Percentiles rank a stretch among this genome's conserved stretches.
Conservation (phyloP, 2,888 invertebrate species). For the Caenorhabditis panamensis region DNA sequence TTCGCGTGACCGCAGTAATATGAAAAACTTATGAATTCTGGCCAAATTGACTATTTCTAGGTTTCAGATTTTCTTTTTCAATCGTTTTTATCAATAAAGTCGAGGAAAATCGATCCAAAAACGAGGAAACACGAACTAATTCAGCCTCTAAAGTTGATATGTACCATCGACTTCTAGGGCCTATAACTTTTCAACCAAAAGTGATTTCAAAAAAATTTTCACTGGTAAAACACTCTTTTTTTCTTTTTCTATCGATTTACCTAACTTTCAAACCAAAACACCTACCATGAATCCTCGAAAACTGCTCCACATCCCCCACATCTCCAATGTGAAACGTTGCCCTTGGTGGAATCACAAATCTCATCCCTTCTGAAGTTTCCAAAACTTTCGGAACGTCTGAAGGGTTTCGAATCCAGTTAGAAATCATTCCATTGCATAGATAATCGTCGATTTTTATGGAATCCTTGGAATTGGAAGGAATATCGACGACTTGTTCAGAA, state of each 20-base stretch:
- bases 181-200: too few relatives aligned
- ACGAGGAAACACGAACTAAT: too few relatives aligned
- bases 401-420: slow-evolving; percentile 34
- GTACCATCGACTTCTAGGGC: too few relatives aligned
- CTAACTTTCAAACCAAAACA: background rate
- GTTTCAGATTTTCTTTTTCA: too few relatives aligned
- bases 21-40: too few relatives aligned
- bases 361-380: slow-evolving; percentile 2
- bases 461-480: background rate
- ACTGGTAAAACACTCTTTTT: background rate
- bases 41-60: too few relatives aligned
- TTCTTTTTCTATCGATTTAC: background rate
- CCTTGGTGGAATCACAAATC: slow-evolving; percentile 50
- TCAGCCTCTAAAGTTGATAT: too few relatives aligned
- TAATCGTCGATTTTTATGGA: slow-evolving; percentile 4
- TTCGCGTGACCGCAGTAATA: too few relatives aligned
- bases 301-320: slow-evolving; percentile 39
- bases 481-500: slow-evolving; percentile 25
- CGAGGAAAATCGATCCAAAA: too few relatives aligned
- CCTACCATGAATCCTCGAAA: slow-evolving; percentile 32
- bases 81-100: too few relatives aligned
- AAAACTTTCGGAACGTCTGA: slow-evolving; percentile 4
- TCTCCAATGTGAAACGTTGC: slow-evolving; percentile 60
- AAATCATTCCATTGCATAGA: slow-evolving; percentile 37
- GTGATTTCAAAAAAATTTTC: too few relatives aligned